Evolutionary conservation across 2,888 invertebrate genomes (phyloP), one percentile per base, ranked within the genome.

Genomic region (Phortica okadai): DNA sequence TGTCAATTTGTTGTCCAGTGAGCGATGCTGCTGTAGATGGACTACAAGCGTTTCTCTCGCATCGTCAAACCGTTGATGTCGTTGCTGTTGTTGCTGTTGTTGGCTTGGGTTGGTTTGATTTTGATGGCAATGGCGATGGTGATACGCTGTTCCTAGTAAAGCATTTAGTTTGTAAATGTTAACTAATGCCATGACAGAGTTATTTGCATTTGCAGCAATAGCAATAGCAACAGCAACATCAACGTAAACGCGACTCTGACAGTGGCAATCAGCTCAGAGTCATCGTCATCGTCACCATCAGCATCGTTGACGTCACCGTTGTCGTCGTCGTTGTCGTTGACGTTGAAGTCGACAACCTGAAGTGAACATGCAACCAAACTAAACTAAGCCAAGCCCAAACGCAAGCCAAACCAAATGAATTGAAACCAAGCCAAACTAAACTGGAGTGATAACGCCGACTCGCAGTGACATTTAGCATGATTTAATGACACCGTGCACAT

Each of bases 171-270:
- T 82, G 88, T 87, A 88, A 89, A 87, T 86, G 87, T 88, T 88
- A 87, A 89, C 89, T 87, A 89, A 87, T 87, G 88, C 88, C 81
- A 88, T 87, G 88, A 87, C 84, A 87, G 85, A 80, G 87, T 77
- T 82, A 84, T 88, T 85, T 85, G 85, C 85, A 85, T 86, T 83
- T 78, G 82, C 72, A 78, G 79, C 85, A 81, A 76, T 82, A 84
- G 77, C 72, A 75, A 76, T 58, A 70, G 73, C 72, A 33, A 56
- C 73, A 54, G 76, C 88, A 88, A 87, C 84, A 77, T 82, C 82
- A 86, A 80, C 83, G 86, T 82, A 83, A 67, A 42, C 10, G 54
- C 50, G 56, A 25, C 41, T 45, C 56, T 72, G 70, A 72, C 70
- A 72, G 70, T 72, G 70, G 70, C 70, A 72, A 72, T 72, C 70